Evolutionary conservation across 2,113 vertebrate species (phyloP).

Genomic region (Thunnus thynnus): DNA sequence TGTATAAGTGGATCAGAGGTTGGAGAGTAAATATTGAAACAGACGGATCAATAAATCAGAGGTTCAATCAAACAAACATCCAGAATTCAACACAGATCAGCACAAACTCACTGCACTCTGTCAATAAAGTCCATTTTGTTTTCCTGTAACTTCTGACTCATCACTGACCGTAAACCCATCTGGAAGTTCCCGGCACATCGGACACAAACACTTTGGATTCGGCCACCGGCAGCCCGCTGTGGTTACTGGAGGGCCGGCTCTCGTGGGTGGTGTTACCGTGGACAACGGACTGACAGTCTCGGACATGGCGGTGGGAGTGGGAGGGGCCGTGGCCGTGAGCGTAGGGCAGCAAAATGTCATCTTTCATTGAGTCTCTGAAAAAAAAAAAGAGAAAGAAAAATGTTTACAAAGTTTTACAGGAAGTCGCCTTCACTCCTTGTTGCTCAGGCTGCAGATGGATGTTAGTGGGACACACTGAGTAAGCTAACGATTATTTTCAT

Average conservation of each 20-base stretch:
- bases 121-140: background rate
- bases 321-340: constrained; percentile 79
- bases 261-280: constrained; percentile 88
- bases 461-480: too few relatives aligned
- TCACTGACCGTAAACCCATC: constrained; percentile 81
- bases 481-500: too few relatives aligned
- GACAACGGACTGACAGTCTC: constrained; percentile 85
- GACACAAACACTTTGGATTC: constrained; percentile 86
- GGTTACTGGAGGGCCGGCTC: constrained; percentile 76
- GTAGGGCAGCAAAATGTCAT: constrained; percentile 88
- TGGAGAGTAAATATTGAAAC: background rate
- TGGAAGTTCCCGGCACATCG: constrained; percentile 52
- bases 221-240: constrained; percentile 54
- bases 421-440: too few relatives aligned
- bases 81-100: background rate
- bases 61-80: background rate
- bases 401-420: too few relatives aligned
- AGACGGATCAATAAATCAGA: background rate
- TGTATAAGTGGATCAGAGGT: background rate
- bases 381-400: background rate
- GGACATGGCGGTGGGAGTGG: constrained; percentile 81
- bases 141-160: background rate
- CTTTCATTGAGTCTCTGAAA: constrained; percentile 60
- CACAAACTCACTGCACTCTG: background rate
- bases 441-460: too few relatives aligned